A percentile compares a stretch with the other conserved stretches of the same genome.
phyloP scores from a whole-genome alignment of 2,888 invertebrate species.

The Lymantria dispar region DNA sequence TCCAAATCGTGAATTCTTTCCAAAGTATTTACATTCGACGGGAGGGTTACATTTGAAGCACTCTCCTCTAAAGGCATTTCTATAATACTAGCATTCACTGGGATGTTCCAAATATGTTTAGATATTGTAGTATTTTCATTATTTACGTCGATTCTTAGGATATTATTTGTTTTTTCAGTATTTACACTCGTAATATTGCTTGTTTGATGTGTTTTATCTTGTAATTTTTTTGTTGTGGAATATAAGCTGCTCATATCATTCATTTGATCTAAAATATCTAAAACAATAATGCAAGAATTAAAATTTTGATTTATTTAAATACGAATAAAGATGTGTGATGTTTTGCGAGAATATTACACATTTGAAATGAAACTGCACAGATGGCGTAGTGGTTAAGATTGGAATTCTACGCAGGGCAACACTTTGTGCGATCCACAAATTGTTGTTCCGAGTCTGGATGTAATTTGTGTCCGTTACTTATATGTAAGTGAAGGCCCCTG shows the following conservation, averaged over 20 bases:
- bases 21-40: constrained; percentile 62
- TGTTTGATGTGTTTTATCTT: constrained; percentile 12
- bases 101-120: constrained; percentile 54
- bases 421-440: too few relatives aligned
- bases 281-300: constrained; percentile 8
- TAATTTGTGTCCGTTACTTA: too few relatives aligned
- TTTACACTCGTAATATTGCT: neutral
- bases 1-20: constrained; percentile 73
- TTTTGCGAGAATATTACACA: too few relatives aligned
- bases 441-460: too few relatives aligned
- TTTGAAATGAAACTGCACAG: too few relatives aligned
- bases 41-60: constrained; percentile 44
- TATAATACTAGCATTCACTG: constrained; percentile 39
- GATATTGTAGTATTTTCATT: constrained; percentile 41
- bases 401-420: too few relatives aligned
- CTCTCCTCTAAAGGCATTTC: constrained; percentile 40
- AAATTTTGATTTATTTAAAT: too few relatives aligned
- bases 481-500: too few relatives aligned
- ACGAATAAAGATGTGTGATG: too few relatives aligned
- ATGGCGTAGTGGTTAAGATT: too few relatives aligned
- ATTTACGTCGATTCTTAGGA: constrained; percentile 43
- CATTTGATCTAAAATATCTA: constrained; percentile 71
- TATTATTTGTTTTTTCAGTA: constrained; percentile 24
- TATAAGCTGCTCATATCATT: constrained; percentile 56
- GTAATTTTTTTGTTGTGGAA: constrained; percentile 28